Percentiles rank a stretch among this genome's conserved stretches.
Conservation (phyloP, 2,888 invertebrate genomes). For the Thereva unica region DNA sequence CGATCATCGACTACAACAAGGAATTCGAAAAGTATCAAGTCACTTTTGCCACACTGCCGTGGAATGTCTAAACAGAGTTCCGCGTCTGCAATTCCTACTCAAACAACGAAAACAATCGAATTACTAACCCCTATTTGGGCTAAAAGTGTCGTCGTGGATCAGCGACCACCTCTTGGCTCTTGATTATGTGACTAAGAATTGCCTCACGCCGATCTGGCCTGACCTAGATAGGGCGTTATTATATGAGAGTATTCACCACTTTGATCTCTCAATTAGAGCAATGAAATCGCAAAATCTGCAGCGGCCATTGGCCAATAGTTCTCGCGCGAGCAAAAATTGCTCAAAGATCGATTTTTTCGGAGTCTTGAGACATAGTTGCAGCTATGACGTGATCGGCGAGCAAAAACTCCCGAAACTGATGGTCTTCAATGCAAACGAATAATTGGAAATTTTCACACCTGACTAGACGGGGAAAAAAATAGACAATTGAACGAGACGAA, state of each 20-base stretch:
- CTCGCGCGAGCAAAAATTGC: not conserved
- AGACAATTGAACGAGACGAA: not conserved
- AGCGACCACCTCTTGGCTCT: not conserved
- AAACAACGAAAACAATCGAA: no score
- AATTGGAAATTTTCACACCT: not conserved
- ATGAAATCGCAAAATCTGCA: conserved; percentile 14
- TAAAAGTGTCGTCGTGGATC: no score
- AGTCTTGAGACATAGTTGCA: not conserved
- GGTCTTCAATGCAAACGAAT: not conserved
- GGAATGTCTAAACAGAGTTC: no score
- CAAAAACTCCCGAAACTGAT: not conserved
- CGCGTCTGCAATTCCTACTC: no score
- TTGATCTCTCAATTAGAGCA: conserved; percentile 30
- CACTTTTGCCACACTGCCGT: no score
- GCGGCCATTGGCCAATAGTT: conserved; percentile 13
- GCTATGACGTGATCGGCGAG: not conserved
- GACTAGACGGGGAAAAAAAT: not conserved
- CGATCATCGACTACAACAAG: no score
- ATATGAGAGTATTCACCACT: not conserved
- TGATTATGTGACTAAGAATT: conserved; percentile 16
- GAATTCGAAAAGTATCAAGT: no score
- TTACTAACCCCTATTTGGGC: no score
- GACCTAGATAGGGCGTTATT: no score
- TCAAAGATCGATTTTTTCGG: not conserved
- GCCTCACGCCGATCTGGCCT: not conserved